Evolutionary conservation across 1,140 invertebrate species (phyloP).

Genomic region (Idris sp.): DNA sequence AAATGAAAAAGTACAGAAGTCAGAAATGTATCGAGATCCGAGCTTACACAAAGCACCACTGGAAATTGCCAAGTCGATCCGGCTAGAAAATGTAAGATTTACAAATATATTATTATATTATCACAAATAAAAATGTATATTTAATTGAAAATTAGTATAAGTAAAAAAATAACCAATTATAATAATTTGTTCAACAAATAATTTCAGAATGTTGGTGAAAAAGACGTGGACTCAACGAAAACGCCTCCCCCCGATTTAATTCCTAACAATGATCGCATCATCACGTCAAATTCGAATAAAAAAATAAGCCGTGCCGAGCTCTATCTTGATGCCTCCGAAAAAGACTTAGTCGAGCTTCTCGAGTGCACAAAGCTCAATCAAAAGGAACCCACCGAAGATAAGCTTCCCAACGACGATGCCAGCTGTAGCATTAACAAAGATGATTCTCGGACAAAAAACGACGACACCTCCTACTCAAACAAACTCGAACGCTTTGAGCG

Average conservation of each 20-base stretch:
- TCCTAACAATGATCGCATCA: constrained; percentile 71
- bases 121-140: too few relatives aligned
- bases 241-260: constrained; percentile 33
- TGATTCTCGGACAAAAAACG: constrained; percentile 25
- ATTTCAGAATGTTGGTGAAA: constrained; percentile 67
- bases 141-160: constrained; percentile 6
- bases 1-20: constrained; percentile 31
- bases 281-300: constrained; percentile 47
- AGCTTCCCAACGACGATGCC: constrained; percentile 7
- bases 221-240: constrained; percentile 65
- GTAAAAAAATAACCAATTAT: constrained; percentile 8
- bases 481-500: constrained; percentile 76
- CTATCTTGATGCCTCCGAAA: constrained; percentile 67
- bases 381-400: constrained; percentile 39
- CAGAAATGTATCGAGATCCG: constrained; percentile 73
- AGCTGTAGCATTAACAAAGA: too few relatives aligned
- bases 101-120: too few relatives aligned
- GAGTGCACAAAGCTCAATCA: constrained; percentile 31
- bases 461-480: constrained; percentile 74
- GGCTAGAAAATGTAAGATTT: constrained; percentile 68
- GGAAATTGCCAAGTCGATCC: constrained; percentile 65
- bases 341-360: constrained; percentile 46
- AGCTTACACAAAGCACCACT: constrained; percentile 72
- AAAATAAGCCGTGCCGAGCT: constrained; percentile 50
- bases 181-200: constrained; percentile 3